Base-by-base conservation (phyloP, 2,888 invertebrate genomes). In the Sepioteuthis lessoniana region DNA sequence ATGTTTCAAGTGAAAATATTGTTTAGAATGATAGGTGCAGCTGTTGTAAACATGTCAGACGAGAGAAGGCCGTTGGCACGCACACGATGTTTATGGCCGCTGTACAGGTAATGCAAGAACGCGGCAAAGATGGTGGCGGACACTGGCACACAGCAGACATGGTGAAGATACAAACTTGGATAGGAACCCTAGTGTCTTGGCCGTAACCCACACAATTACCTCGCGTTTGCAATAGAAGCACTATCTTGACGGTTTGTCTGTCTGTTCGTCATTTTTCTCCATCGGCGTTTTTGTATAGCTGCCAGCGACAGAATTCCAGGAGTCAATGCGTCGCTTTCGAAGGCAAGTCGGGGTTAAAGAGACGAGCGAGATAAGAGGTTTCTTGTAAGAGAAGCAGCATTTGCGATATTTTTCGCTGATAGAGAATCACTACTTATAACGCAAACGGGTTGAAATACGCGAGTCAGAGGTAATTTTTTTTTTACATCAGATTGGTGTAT, bases 21-120 rank as follows among this genome's bases (percentile, higher is more conserved):
- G 76, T 76, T 76, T 76, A 76, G 76, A 76, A 76, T 76, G n/a
- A 76, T 76, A 76, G 76, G 76, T 76, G n/a, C 76, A 76, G 76
- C 76, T 3, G 76, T 35, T 35, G 76, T 76, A 76, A 76, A 76
- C n/a, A 76, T 76, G 76, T 76, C 76, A 76, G 76, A n/a, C 1
- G 10, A n/a, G 76, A 76, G 76, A 76, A 76, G n/a, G 76, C 76
- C 76, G 76, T 76, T 76, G n/a, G 76, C 76, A 35, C 76, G 76
- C 76, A 35, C n/a, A 13, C 76, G 35, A 76, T 76, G 76, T 76
- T 76, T 76, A 76, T 76, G 76, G 76, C 16, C 25, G n/a, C n/a
- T 13, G 76, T 16, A 76, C 76, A 76, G 76, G 76, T 76, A 76
- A 76, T 76, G 76, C 76, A n/a, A 42, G n/a, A 16, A 76, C 3